Evolutionary conservation across 1,140 invertebrate species (phyloP).

Genomic region (Limonius californicus): DNA sequence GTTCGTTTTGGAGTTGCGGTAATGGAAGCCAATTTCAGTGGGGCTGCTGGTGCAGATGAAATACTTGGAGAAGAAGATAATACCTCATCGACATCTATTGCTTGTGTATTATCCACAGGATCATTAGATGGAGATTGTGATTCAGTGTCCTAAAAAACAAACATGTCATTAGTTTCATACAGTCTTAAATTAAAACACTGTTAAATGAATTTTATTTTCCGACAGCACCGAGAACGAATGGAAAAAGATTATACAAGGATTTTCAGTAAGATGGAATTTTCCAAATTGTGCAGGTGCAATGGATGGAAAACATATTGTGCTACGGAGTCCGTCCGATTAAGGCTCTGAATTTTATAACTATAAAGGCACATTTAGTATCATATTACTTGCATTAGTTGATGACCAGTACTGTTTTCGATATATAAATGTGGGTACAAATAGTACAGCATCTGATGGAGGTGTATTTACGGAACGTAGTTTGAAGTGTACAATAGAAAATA

Average conservation of each 20-base stretch:
- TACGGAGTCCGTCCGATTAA: slow-evolving; percentile 42
- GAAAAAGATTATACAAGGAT: slow-evolving; percentile 23
- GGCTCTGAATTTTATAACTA: slow-evolving; percentile 50
- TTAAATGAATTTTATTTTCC: neutral
- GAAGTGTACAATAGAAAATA: slow-evolving; percentile 8
- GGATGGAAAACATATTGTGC: too few relatives aligned
- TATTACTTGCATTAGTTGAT: slow-evolving; percentile 47
- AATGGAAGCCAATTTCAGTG: neutral
- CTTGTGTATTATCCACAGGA: neutral
- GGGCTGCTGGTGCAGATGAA: neutral
- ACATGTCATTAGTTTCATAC: neutral
- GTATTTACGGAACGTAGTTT: slow-evolving; percentile 6
- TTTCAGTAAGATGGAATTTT: slow-evolving; percentile 41
- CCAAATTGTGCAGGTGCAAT: slow-evolving; percentile 47
- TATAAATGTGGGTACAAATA: slow-evolving; percentile 48
- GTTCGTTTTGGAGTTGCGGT: neutral
- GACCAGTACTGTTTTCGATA: slow-evolving; percentile 45
- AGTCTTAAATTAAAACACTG: neutral
- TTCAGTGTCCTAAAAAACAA: neutral
- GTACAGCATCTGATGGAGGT: slow-evolving; percentile 43
- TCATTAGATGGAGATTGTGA: neutral
- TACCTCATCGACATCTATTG: neutral
- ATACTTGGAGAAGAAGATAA: neutral
- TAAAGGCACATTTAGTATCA: slow-evolving; percentile 41
- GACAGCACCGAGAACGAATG: slow-evolving; percentile 18